These are phyloP conservation scores for Streptopelia turtur DNA, from an alignment of 2,797 vertebrate genomes.

Conservation along the genomic window DNA sequence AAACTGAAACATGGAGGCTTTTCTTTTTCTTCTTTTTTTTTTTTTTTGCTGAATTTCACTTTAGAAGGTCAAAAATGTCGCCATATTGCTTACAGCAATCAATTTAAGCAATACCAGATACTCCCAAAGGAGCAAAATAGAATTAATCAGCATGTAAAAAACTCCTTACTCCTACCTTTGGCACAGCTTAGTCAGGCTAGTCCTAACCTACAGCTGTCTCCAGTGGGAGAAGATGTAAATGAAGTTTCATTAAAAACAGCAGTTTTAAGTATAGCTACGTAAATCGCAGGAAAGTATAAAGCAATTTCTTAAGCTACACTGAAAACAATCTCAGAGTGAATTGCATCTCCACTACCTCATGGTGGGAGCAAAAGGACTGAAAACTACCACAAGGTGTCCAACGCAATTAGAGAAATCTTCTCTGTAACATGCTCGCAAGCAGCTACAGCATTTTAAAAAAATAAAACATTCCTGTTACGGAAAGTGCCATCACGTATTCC, in stretches of 20 bases:
- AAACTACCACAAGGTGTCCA: not conserved
- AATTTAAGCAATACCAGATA: slow-evolving; percentile 75
- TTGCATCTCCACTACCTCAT: not conserved
- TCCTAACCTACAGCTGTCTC: slow-evolving; percentile 77
- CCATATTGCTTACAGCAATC: slow-evolving; percentile 76
- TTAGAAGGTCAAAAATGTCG: slow-evolving; percentile 75
- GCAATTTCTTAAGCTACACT: not conserved
- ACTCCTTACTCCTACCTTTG: slow-evolving; percentile 75
- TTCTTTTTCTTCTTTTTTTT: not conserved
- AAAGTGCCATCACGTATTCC: not conserved
- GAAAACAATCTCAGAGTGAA: slow-evolving; percentile 15
- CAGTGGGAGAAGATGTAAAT: slow-evolving; percentile 73
- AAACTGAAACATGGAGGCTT: not conserved
- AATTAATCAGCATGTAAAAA: slow-evolving; percentile 78
- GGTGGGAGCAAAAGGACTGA: not conserved
- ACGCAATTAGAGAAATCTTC: not conserved
- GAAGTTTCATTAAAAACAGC: slow-evolving; percentile 70
- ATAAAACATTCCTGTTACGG: not conserved
- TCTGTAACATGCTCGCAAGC: not conserved
- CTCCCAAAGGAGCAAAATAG: slow-evolving; percentile 68
- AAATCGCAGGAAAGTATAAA: slow-evolving; percentile 39
- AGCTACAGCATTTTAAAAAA: not conserved
- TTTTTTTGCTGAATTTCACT: slow-evolving; percentile 59
- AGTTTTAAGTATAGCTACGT: slow-evolving; percentile 60
- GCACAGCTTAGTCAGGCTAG: slow-evolving; percentile 75